A percentile compares a stretch with the other conserved stretches of the same genome.
phyloP scores from a whole-genome alignment of 2,888 invertebrate genomes.

The Agriopis leucophaearia region DNA sequence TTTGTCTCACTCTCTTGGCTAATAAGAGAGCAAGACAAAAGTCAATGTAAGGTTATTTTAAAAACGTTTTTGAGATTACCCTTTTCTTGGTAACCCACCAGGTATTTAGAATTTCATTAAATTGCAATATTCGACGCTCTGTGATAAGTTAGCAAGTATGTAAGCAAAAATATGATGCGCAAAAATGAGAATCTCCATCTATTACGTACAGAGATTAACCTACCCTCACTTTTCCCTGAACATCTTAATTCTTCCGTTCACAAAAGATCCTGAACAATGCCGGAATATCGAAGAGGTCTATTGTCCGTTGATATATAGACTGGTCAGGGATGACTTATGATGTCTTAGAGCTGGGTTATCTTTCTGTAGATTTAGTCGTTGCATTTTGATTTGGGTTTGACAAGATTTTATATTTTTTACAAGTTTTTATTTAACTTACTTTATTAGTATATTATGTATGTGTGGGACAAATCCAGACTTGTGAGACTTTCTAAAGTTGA shows the following conservation, averaged over 20 bases:
- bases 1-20: too few relatives aligned
- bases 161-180: background rate
- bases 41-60: too few relatives aligned
- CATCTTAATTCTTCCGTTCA: conserved; percentile 58
- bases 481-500: too few relatives aligned
- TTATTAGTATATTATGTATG: too few relatives aligned
- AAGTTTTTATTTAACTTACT: too few relatives aligned
- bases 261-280: conserved; percentile 61
- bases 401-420: conserved; percentile 9
- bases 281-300: conserved; percentile 61
- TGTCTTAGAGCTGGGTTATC: conserved; percentile 25
- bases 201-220: conserved; percentile 39
- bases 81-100: background rate
- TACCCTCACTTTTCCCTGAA: conserved; percentile 31
- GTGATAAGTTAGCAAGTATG: background rate
- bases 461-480: too few relatives aligned
- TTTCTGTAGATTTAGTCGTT: conserved; percentile 6
- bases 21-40: too few relatives aligned
- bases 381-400: conserved; percentile 19
- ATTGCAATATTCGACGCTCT: too few relatives aligned
- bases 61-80: too few relatives aligned
- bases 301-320: conserved; percentile 68
- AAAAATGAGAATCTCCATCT: conserved; percentile 14
- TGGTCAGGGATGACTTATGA: conserved; percentile 33
- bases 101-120: background rate